These are phyloP conservation scores for Drosophila saltans DNA, from an alignment of 1,140 invertebrate genomes.

Conservation along the genomic window DNA sequence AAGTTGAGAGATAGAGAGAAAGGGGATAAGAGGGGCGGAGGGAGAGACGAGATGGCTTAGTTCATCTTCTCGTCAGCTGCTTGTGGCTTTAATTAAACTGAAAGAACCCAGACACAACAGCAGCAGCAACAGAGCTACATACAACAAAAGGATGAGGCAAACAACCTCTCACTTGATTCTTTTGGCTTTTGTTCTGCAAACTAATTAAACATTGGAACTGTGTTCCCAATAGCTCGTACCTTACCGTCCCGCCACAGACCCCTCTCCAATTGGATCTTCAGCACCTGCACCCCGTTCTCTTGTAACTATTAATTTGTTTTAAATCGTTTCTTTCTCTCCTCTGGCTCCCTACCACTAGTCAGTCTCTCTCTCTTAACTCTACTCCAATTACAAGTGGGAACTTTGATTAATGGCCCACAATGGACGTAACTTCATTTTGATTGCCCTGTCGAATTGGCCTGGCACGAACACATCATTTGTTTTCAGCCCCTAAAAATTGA, in stretches of 20 bases:
- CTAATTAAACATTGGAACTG: conserved; percentile 71
- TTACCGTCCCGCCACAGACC: not conserved
- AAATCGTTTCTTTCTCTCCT: conserved; percentile 56
- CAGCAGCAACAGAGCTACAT: conserved; percentile 26
- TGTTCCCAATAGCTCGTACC: conserved; percentile 5
- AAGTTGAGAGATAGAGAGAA: conserved; percentile 9
- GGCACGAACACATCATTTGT: conserved; percentile 69
- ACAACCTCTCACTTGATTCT: conserved; percentile 7
- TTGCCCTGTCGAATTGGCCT: conserved; percentile 65
- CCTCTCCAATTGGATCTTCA: not conserved
- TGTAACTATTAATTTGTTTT: conserved; percentile 75
- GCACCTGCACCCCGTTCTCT: conserved; percentile 14
- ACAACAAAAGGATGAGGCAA: conserved; percentile 31
- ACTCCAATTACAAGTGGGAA: conserved; percentile 45
- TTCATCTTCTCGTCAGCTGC: conserved; percentile 28
- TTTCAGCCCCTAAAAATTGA: conserved; percentile 18
- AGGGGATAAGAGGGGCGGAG: not conserved
- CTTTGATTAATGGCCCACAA: conserved; percentile 66
- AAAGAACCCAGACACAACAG: conserved; percentile 19
- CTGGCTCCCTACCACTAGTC: not conserved
- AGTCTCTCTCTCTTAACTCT: conserved; percentile 19
- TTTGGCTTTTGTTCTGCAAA: conserved; percentile 66
- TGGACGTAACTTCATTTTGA: conserved; percentile 77
- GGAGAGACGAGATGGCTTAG: not conserved
- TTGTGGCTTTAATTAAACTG: conserved; percentile 74